These are phyloP conservation scores for Anoura caudifer DNA, from an alignment of 2,113 vertebrate species.

Conservation along the genomic window DNA sequence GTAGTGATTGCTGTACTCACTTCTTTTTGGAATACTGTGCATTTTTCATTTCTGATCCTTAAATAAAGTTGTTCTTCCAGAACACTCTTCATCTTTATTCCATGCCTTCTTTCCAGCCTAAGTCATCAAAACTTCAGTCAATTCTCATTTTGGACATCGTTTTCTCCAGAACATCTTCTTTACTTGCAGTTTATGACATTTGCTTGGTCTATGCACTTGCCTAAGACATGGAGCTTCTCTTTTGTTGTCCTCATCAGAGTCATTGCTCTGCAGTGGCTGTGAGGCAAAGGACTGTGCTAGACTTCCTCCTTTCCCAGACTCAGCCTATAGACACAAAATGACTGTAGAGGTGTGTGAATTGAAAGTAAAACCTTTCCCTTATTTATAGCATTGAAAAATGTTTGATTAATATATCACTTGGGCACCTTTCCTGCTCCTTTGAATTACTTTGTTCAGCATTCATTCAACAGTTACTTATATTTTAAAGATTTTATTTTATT, in stretches of 20 bases:
- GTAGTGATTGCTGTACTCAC: not conserved
- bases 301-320: not conserved
- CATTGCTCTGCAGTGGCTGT: not conserved
- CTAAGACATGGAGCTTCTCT: not conserved
- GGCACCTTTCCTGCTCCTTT: not conserved
- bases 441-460: not conserved
- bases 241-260: not conserved
- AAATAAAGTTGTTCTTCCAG: not conserved
- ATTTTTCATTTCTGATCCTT: not conserved
- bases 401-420: not conserved
- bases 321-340: not conserved
- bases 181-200: not conserved
- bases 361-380: not conserved
- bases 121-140: not conserved
- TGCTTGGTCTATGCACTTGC: not conserved
- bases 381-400: not conserved
- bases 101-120: not conserved
- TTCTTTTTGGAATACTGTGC: not conserved
- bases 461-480: not conserved
- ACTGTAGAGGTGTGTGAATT: not conserved
- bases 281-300: not conserved
- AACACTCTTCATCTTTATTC: not conserved
- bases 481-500: too few relatives aligned
- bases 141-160: not conserved
- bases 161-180: not conserved